Evolutionary conservation across 2,113 vertebrate genomes (phyloP), one percentile per base, ranked within the genome.

Genomic region (Neotoma lepida): DNA sequence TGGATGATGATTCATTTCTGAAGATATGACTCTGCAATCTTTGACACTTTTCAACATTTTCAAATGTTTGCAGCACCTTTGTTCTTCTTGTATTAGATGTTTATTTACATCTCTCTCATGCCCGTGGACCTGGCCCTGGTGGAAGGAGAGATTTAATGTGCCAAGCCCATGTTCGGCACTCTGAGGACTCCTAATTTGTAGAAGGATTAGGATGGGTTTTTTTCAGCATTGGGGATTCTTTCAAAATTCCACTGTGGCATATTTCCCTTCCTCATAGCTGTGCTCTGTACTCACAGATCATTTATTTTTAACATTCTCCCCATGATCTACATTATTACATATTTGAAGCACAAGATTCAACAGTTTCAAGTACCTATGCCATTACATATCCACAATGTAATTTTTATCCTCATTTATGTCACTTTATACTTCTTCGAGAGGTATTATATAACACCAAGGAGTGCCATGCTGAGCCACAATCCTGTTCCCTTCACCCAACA

Each of bases 361-460:
- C 46, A 86, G 2, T 84, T 87, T 91, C 70, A 73, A 88, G n/a
- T 49, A 44, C 46, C 54, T 77, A 22, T 58, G 49, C 41, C 77
- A 54, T 76, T 96, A n/a, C 66, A 49, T 78, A 95, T 95, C 30
- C 58, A 92, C 51, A 13, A 15, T 39, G 17, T 90, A 13, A 85
- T 81, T 94, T 88, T 91, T 86, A 76, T 92, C 90, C 10, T 51
- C 13, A 1, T 94, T 64, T 73, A 26, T 91, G 49, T 68, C 90
- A 88, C 88, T 68, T 54, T 90, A 54, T 68, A 26, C 89, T 90
- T 81, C 51, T 33, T 49, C 20, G 39, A 76, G 20, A 22, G 20
- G 22, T 77, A 46, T 96, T 96, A 82, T 9, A 1, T 74, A 96
- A 93, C 49, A 91, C 1, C 63, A 80, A 17, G 24, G 28, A 91